Base-by-base conservation (phyloP, 2,888 invertebrate genomes). In the Drosophila rubida region DNA sequence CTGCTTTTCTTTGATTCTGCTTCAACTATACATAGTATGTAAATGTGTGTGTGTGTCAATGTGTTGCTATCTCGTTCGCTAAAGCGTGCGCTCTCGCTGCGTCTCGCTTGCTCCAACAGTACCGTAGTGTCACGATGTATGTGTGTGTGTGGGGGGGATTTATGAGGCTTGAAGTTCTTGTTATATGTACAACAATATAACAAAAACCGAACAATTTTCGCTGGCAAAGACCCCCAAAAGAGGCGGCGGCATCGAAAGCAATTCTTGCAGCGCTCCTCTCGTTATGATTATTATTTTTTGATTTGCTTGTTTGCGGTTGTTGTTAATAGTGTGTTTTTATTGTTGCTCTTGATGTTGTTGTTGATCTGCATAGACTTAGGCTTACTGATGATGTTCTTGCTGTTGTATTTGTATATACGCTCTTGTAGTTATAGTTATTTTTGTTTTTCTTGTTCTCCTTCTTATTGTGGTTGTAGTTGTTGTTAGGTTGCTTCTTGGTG, bases 21-120 rank as follows among this genome's bases (percentile, higher is more conserved):
- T 42, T 61, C 58, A 60, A 57, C 62, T 67, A 63, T 75, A 76
- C 72, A 75, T 70, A 68, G 39, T 63, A 46, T 13, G 14, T 30
- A 37, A 55, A 46, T 50, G 32, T 49, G 5, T 37, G 39, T 54
- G 13, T 59, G 32, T 25, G 19, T 27, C 16, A 30, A 4, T 39
- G 23, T 27, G 39, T 14, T 37, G 68, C 66, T 16, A 6, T 32
- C 50, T 50, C 65, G 35, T 37, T 62, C 49, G 35, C 30, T 30
- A 23, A 32, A 48, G 16, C 37, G 13, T 14, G 11, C 27, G 7
- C 16, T 37, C 25, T 8, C 25, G 5, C 23, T n/a, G 23, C 23
- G 13, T 45, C 45, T 27, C 45, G 23, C 27, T 41, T 11, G 2
- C 39, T 51, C 27, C 41, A 37, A 37, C 16, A 16, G 32, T 48